phyloP scores from a whole-genome alignment of 2,113 vertebrate species.

The Cromileptes altivelis region DNA sequence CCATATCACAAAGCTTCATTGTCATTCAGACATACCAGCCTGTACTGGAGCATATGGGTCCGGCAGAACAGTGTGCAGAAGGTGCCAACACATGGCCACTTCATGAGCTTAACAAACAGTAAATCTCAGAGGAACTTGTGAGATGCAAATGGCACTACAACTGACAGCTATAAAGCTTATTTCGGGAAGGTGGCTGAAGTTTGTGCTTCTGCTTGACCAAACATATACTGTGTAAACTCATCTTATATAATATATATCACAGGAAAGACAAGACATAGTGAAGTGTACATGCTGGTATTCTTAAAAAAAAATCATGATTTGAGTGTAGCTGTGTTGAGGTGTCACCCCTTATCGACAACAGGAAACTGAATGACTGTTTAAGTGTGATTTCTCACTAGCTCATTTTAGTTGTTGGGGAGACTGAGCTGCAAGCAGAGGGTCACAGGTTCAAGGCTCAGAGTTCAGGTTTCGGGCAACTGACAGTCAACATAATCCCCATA shows the following conservation, averaged over 20 bases:
- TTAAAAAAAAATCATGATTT: too few relatives aligned
- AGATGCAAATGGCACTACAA: not conserved
- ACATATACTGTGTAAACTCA: not conserved
- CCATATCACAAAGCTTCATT: slow-evolving; percentile 34
- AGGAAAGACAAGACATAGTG: not conserved
- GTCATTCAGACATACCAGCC: slow-evolving; percentile 53
- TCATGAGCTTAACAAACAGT: slow-evolving; percentile 36
- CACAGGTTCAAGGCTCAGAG: not conserved
- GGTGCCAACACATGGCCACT: slow-evolving; percentile 46
- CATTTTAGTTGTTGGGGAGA: not conserved
- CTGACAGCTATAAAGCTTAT: not conserved
- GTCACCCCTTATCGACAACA: not conserved
- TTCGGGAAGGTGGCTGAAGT: not conserved
- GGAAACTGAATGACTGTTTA: not conserved
- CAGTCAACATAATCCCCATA: not conserved
- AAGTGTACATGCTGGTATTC: not conserved
- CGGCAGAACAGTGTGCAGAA: slow-evolving; percentile 24
- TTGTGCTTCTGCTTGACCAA: not conserved
- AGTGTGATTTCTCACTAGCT: too few relatives aligned
- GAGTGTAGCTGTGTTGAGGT: not conserved
- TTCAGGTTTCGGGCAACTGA: not conserved
- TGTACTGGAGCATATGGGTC: slow-evolving; percentile 32
- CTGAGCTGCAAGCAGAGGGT: not conserved
- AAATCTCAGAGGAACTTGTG: slow-evolving; percentile 23
- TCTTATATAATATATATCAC: not conserved